Base-by-base conservation (phyloP, 2,888 invertebrate genomes). In the Himalopsyche japonica region DNA sequence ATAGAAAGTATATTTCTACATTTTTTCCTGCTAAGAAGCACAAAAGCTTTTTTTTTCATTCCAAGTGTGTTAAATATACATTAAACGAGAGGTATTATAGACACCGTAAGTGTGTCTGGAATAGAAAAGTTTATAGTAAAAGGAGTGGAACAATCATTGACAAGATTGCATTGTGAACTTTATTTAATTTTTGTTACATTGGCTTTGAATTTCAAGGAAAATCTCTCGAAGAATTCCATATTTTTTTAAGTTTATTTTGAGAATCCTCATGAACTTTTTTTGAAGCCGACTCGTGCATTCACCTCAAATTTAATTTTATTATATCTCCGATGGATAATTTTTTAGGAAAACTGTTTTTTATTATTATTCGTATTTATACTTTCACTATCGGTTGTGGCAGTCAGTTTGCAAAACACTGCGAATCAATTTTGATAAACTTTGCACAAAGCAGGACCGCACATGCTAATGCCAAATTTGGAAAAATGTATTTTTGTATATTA, bases 401-500 rank as follows among this genome's bases (percentile, higher is more conserved):
- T 70, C 27, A 24, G 24, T 57, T 57, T 57, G 49, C 12, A 70
- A 70, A 27, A 70, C 24, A 15, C 70, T 70, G 70, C 70, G 27
- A 70, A 70, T 70, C 70, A 70, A 27, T 70, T 70, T 70, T 15
- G 27, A 70, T 27, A 70, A 70, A 70, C 70, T 70, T 70, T 70
- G 70, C 70, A 70, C 70, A 70, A 70, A 27, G 8, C 70, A 70
- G 70, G 70, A 27, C 70, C 24, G 70, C 70, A 70, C 70, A 70
- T 27, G 70, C 70, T 70, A 70, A 70, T 70, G 70, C 70, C 70
- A 70, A 70, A 70, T 70, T 70, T 70, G 70, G 70, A 70, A 70
- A 70, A 70, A 70, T 70, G 70, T 70, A 70, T 70, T 70, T 70
- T 70, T 70, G 70, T 70, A 70, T 70, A 70, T 70, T 70, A 70